A percentile compares a stretch with the other conserved stretches of the same genome.
These are phyloP conservation scores for Hydra vulgaris DNA, from an alignment of 30 jellyfish, hydroid and myxozoan genomes.

Conservation along the genomic window DNA sequence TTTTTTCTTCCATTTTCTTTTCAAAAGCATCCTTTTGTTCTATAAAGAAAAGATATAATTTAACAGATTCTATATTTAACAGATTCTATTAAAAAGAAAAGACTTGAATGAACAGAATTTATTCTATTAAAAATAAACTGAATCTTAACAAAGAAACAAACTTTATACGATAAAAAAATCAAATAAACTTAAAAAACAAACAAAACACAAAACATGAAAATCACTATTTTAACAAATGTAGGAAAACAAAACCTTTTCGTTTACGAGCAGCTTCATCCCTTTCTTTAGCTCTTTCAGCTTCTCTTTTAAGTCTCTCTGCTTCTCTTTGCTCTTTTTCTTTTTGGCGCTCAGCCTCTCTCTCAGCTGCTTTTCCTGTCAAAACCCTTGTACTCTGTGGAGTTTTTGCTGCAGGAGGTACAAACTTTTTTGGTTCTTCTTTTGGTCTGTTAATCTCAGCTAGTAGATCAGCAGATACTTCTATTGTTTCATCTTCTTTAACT, in stretches of 20 bases:
- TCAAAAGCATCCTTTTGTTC: constrained; percentile 63
- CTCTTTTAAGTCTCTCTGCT: constrained; percentile 19
- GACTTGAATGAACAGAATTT: too few relatives aligned
- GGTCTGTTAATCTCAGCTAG: constrained; percentile 36
- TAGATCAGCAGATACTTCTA: constrained; percentile 35
- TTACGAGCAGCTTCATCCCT: constrained; percentile 29
- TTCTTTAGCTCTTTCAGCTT: constrained; percentile 33
- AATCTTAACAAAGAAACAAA: too few relatives aligned
- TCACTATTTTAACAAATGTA: too few relatives aligned
- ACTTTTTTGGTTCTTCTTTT: constrained; percentile 29
- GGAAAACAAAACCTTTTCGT: constrained; percentile 31
- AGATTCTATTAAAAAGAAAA: too few relatives aligned
- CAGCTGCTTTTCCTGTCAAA: constrained; percentile 41
- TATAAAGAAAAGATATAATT: constrained; percentile 9
- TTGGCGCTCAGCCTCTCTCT: constrained; percentile 32
- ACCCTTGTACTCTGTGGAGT: constrained; percentile 2
- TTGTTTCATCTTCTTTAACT: constrained; percentile 25
- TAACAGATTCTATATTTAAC: neutral
- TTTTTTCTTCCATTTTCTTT: constrained; percentile 69
- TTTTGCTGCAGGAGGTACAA: constrained; percentile 1
- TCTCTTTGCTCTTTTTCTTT: constrained; percentile 27
- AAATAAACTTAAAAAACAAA: too few relatives aligned
- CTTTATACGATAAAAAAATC: too few relatives aligned
- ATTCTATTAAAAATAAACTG: too few relatives aligned
- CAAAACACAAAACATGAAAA: too few relatives aligned